Conservation (phyloP, 2,113 vertebrate genomes). For the Elephantulus edwardii region DNA sequence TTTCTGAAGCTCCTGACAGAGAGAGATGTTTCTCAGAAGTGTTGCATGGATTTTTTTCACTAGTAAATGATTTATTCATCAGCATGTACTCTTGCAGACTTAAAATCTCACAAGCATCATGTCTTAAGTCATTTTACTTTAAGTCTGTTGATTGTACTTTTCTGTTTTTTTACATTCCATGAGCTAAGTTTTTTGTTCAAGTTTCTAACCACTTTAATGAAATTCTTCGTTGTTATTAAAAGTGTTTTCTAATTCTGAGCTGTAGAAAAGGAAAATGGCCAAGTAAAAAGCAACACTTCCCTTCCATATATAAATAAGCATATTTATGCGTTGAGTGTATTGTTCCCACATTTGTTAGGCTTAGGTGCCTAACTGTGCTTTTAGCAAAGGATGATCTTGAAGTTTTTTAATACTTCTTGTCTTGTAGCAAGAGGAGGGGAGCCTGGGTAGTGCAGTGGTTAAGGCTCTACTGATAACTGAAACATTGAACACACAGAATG, state of each 20-base stretch:
- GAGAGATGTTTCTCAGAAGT: too few relatives aligned
- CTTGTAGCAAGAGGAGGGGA: not conserved
- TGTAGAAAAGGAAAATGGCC: not conserved
- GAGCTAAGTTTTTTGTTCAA: not conserved
- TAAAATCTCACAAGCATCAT: not conserved
- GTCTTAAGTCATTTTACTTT: not conserved
- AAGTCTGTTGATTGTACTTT: not conserved
- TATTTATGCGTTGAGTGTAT: not conserved
- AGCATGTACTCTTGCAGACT: not conserved
- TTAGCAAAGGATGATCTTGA: not conserved
- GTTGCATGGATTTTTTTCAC: too few relatives aligned
- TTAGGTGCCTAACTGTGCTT: not conserved
- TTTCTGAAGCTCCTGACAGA: not conserved
- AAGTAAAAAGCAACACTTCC: not conserved
- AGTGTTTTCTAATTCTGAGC: not conserved
- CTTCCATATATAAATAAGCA: not conserved
- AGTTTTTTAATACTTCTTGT: not conserved
- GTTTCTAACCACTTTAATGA: slow-evolving; percentile 9
- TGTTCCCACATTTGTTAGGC: too few relatives aligned
- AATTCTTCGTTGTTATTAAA: not conserved
- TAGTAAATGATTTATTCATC: too few relatives aligned
- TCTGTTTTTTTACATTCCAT: not conserved
- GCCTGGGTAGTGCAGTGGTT: not conserved
- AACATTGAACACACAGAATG: too few relatives aligned
- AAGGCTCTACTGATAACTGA: not conserved